These are phyloP conservation scores for Lerema accius DNA, from an alignment of 1,140 invertebrate genomes.

Conservation along the genomic window DNA sequence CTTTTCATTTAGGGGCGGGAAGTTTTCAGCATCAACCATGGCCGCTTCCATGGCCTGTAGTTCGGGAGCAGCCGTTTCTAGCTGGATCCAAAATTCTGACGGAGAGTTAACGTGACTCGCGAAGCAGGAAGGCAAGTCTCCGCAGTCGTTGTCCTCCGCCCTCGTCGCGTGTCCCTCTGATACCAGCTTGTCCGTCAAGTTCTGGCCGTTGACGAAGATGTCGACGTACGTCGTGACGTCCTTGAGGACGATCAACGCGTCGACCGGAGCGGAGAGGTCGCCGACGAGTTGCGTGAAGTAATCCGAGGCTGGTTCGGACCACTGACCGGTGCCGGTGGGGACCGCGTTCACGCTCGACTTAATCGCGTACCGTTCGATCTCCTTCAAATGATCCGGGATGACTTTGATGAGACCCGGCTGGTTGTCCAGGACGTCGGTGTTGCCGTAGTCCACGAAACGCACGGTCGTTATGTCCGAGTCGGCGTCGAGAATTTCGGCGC, in stretches of 20 bases:
- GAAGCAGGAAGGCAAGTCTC: conserved; percentile 82
- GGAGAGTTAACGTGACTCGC: conserved; percentile 87
- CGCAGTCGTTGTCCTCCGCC: conserved; percentile 78
- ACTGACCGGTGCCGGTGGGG: conserved; percentile 85
- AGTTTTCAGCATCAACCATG: conserved; percentile 82
- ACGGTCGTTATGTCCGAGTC: conserved; percentile 88
- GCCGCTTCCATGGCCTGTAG: conserved; percentile 85
- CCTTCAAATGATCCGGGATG: conserved; percentile 82
- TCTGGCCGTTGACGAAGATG: conserved; percentile 84
- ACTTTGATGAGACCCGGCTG: conserved; percentile 83
- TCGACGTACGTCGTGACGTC: conserved; percentile 86
- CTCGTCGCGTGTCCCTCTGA: conserved; percentile 79
- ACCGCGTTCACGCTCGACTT: conserved; percentile 86
- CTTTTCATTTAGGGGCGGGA: conserved; percentile 77
- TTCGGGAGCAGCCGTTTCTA: conserved; percentile 84
- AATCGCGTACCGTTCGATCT: conserved; percentile 83
- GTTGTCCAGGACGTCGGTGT: conserved; percentile 87
- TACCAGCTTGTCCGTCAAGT: conserved; percentile 85
- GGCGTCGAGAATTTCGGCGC: conserved; percentile 90
- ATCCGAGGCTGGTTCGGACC: conserved; percentile 84
- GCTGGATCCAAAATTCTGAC: conserved; percentile 88
- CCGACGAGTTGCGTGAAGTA: conserved; percentile 83
- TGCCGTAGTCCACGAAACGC: conserved; percentile 93
- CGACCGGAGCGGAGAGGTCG: conserved; percentile 67
- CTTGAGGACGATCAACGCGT: conserved; percentile 83